Conservation (phyloP, 2,113 vertebrate genomes). For the Serilophus lunatus region DNA sequence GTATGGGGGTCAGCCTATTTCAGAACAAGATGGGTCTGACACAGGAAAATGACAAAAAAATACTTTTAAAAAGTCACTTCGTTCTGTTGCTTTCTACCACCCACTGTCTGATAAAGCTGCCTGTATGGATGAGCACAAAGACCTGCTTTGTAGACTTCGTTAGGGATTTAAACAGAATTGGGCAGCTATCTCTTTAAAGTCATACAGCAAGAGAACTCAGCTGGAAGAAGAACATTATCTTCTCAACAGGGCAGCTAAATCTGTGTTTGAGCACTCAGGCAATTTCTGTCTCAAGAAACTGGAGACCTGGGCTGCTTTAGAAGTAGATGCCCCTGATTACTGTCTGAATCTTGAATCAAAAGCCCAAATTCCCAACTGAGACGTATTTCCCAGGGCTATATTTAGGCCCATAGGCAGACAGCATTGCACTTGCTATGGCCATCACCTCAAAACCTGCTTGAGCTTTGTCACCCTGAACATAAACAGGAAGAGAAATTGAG, state of each 20-base stretch:
- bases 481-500: not conserved
- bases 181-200: slow-evolving; percentile 1
- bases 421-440: not conserved
- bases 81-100: not conserved
- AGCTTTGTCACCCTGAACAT: not conserved
- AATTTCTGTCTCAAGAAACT: not conserved
- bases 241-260: slow-evolving; percentile 8
- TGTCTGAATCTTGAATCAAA: not conserved
- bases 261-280: not conserved
- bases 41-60: not conserved
- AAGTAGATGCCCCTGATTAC: not conserved
- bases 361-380: not conserved
- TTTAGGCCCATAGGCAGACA: not conserved
- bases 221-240: slow-evolving; percentile 16
- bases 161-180: not conserved
- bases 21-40: not conserved
- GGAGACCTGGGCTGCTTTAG: not conserved
- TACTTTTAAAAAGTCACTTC: not conserved
- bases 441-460: not conserved
- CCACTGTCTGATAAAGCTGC: not conserved
- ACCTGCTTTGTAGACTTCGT: not conserved
- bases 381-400: not conserved
- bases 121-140: not conserved
- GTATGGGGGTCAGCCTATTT: not conserved
- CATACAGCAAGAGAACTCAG: not conserved